Base-by-base conservation (phyloP, 2,113 vertebrate species). In the Malurus melanocephalus region DNA sequence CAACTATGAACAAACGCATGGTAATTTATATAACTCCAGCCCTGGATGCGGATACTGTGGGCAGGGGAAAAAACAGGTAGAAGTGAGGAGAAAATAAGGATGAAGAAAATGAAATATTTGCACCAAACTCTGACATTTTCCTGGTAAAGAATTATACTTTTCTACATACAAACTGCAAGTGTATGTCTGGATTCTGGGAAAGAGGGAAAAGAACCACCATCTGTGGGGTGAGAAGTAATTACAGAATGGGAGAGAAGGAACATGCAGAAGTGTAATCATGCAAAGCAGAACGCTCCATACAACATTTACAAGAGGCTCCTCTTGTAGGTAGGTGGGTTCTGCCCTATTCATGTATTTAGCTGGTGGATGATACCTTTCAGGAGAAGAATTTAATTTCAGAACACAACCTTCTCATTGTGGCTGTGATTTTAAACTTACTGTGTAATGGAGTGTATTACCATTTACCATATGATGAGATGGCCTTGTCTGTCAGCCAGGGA, bases 381-480 rank as follows among this genome's bases (percentile, higher is more conserved):
- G 79, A 96, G 72, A 88, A 27, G 28, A 56, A 85, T 97, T 91
- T 97, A 93, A 94, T 94, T 94, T 94, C 89, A 92, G 85, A 84
- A 65, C 61, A 79, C 35, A 92, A 46, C 48, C 56, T 96, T 94
- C 92, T 96, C 94, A 83, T 91, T 89, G 86, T 85, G 76, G 83
- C 85, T 95, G 89, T 96, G 97, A 95, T 97, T 97, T 96, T 96
- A 96, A 96, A 97, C 95, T 96, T 94, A 87, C 76, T 87, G 96
- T 90, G 94, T 97, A 97, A 97, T 97, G 96, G 93, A 96, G 90
- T 92, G 28, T 96, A 90, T 94, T 95, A 87, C 87, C 95, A 96
- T 97, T 97, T 96, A 77, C 96, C 96, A 96, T 97, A 96, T 94
- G 96, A 97, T 95, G 94, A 95, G 95, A 96, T 93, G 77, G 95